Evolutionary conservation across 2,888 invertebrate species (phyloP).

Genomic region (Hermodice carunculata): DNA sequence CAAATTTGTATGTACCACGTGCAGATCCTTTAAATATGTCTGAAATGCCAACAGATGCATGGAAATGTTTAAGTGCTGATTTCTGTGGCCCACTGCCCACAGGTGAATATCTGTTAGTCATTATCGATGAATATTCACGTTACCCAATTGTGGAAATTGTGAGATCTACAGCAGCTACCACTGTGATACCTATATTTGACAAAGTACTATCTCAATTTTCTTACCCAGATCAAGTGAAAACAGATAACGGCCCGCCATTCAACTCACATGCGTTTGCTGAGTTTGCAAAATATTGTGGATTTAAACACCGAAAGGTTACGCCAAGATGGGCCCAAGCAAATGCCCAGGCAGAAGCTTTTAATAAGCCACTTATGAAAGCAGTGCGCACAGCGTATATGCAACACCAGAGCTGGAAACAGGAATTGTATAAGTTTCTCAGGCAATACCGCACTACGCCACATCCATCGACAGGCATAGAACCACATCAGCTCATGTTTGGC

Average conservation of each 20-base stretch:
- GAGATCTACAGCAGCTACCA: background rate
- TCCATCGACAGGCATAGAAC: no score
- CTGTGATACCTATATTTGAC: constrained; percentile 6
- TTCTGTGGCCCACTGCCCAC: background rate
- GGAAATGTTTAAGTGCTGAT: constrained; percentile 13
- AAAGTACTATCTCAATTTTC: background rate
- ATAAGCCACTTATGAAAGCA: background rate
- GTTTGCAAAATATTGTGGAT: background rate
- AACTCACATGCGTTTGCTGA: background rate
- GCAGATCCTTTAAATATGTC: constrained; percentile 13
- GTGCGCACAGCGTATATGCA: background rate
- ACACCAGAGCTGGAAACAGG: constrained; percentile 1
- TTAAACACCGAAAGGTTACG: background rate
- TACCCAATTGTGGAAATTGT: constrained; percentile 16
- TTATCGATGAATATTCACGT: constrained; percentile 16
- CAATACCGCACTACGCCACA: background rate
- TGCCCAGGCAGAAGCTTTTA: constrained; percentile 16
- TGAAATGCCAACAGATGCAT: constrained; percentile 5
- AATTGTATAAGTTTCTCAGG: background rate
- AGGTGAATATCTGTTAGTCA: constrained; percentile 7
- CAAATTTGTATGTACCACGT: background rate
- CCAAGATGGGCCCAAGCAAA: constrained; percentile 14
- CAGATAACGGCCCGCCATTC: constrained; percentile 24
- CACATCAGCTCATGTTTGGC: no score
- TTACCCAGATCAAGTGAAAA: constrained; percentile 1